Evolutionary conservation across 2,888 invertebrate genomes (phyloP).

Genomic region (Nephrotoma guestfalica): DNA sequence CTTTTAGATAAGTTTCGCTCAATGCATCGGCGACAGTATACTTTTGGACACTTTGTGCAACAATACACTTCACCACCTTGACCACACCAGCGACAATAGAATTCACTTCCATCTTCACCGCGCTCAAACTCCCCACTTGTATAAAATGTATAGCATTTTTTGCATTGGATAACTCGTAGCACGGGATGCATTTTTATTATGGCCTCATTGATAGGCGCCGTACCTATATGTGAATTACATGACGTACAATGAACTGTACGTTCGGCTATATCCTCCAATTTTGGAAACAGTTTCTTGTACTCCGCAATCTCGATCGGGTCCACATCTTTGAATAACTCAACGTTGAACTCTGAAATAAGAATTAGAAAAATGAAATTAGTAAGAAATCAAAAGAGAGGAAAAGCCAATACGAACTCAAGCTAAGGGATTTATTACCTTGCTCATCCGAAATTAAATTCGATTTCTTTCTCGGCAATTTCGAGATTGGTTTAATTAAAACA

Average conservation of each 20-base stretch:
- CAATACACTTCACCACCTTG: slow-evolving; percentile 68
- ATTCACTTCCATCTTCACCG: slow-evolving; percentile 68
- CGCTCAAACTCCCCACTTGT: slow-evolving; percentile 69
- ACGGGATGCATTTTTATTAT: slow-evolving; percentile 60
- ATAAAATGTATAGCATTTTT: slow-evolving; percentile 59
- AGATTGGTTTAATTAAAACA: too few species aligned
- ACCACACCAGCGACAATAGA: slow-evolving; percentile 74
- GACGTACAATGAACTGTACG: slow-evolving; percentile 55
- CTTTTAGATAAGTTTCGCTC: slow-evolving; percentile 50
- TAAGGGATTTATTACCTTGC: background rate
- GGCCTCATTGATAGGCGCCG: slow-evolving; percentile 44
- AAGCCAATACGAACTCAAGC: background rate
- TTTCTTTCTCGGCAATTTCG: background rate
- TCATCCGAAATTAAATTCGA: background rate
- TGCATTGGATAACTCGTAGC: slow-evolving; percentile 55
- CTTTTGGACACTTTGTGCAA: slow-evolving; percentile 58
- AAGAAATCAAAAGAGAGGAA: too few species aligned
- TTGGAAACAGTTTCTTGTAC: slow-evolving; percentile 39
- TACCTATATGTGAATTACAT: slow-evolving; percentile 61
- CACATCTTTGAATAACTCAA: slow-evolving; percentile 39
- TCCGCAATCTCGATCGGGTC: slow-evolving; percentile 37
- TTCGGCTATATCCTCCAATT: slow-evolving; percentile 42
- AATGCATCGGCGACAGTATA: slow-evolving; percentile 66
- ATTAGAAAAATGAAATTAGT: background rate
- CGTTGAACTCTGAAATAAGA: slow-evolving; percentile 18